Conservation (phyloP, 2,113 vertebrate species). For the Lasiurus cinereus region DNA sequence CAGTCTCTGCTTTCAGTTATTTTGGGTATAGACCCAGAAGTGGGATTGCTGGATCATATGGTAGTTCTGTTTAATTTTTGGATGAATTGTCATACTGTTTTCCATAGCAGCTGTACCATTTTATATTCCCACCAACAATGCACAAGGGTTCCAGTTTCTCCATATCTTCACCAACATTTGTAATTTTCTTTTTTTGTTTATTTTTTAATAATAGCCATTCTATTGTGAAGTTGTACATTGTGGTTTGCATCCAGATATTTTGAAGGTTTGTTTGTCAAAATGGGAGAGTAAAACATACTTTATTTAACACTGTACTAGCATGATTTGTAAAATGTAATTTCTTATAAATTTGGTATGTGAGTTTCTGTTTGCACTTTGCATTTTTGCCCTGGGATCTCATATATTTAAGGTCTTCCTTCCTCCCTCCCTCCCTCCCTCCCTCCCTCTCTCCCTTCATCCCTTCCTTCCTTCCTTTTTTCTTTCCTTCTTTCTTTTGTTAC, state of each 20-base stretch:
- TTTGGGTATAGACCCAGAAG: neutral
- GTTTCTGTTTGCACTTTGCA: neutral
- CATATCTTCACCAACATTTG: neutral
- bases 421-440: too few species aligned
- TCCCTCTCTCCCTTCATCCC: neutral
- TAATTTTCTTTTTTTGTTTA: neutral
- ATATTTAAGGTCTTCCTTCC: neutral
- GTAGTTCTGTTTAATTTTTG: neutral
- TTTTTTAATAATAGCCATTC: neutral
- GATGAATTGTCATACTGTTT: neutral
- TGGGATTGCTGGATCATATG: neutral
- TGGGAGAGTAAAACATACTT: neutral
- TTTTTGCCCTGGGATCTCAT: neutral
- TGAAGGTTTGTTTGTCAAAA: neutral
- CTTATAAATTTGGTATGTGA: neutral
- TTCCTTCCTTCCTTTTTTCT: too few species aligned
- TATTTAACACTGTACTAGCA: neutral
- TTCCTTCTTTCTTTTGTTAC: conserved; percentile 42
- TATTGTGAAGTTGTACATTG: neutral
- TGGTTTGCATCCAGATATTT: neutral
- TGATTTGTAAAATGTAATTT: neutral
- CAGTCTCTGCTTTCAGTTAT: neutral
- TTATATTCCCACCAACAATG: neutral
- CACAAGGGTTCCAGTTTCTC: neutral
- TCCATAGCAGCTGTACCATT: neutral